A percentile compares a stretch with the other conserved stretches of the same genome.
These are phyloP conservation scores for Zaprionus tsacasi DNA, from an alignment of 1,140 invertebrate species.

Conservation along the genomic window DNA sequence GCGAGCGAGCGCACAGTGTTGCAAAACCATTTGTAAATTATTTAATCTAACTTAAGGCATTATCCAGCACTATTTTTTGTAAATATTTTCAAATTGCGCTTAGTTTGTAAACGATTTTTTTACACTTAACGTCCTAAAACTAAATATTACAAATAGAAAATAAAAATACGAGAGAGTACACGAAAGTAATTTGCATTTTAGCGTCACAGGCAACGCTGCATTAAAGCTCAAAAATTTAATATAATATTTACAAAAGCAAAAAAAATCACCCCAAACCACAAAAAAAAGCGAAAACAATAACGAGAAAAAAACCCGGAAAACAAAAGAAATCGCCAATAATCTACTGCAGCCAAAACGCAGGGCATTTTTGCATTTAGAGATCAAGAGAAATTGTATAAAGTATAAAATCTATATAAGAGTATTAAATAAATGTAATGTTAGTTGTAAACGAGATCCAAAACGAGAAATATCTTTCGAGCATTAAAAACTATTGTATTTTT, in stretches of 20 bases:
- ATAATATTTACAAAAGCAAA: conserved; percentile 71
- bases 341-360: conserved; percentile 56
- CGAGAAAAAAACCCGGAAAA: conserved; percentile 11
- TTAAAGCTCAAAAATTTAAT: conserved; percentile 81
- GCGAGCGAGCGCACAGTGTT: conserved; percentile 54
- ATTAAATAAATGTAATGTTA: conserved; percentile 75
- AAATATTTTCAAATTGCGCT: conserved; percentile 71
- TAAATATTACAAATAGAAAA: conserved; percentile 40
- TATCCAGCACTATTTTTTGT: conserved; percentile 74
- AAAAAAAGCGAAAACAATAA: conserved; percentile 30
- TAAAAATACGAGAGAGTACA: conserved; percentile 41
- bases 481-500: conserved; percentile 77
- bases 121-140: conserved; percentile 50
- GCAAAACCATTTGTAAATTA: conserved; percentile 76
- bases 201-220: conserved; percentile 68
- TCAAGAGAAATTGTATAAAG: conserved; percentile 73
- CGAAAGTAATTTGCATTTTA: conserved; percentile 71
- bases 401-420: conserved; percentile 64
- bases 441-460: conserved; percentile 52
- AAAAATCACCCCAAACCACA: conserved; percentile 22
- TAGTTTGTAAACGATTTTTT: conserved; percentile 65
- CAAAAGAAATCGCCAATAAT: conserved; percentile 58
- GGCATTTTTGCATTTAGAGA: conserved; percentile 73
- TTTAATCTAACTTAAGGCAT: conserved; percentile 73
- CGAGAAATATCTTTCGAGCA: conserved; percentile 66